Conservation (phyloP, 2,113 vertebrate genomes). For the Crypturellus undulatus region DNA sequence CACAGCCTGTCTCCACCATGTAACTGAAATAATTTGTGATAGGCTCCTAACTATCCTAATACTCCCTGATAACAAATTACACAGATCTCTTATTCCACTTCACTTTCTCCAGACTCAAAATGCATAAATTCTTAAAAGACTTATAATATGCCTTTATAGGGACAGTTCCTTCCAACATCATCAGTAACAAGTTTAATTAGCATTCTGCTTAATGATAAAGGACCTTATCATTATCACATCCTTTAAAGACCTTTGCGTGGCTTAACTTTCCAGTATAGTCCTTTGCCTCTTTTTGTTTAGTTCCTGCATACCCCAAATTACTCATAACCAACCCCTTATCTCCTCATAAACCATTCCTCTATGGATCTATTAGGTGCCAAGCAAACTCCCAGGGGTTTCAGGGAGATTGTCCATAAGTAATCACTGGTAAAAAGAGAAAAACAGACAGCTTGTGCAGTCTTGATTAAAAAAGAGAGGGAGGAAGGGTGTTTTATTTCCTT, state of each 20-base stretch:
- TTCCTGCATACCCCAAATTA: not conserved
- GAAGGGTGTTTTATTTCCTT: not conserved
- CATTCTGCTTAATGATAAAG: not conserved
- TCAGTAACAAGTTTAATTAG: not conserved
- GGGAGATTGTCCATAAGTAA: rapidly evolving
- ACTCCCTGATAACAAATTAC: not conserved
- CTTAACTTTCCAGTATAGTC: not conserved
- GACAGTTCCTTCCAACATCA: not conserved
- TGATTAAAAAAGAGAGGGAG: too few species aligned
- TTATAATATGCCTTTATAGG: not conserved
- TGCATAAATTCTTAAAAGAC: not conserved
- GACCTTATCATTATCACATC: not conserved
- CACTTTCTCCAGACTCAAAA: not conserved
- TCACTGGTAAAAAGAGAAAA: not conserved
- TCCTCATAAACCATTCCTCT: not conserved
- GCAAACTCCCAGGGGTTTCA: not conserved
- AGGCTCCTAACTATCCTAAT: not conserved
- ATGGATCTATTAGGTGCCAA: not conserved
- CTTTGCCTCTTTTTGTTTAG: not conserved
- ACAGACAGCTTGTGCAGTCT: not conserved
- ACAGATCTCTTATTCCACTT: not conserved
- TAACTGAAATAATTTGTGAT: rapidly evolving
- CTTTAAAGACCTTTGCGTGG: not conserved
- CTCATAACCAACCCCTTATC: not conserved
- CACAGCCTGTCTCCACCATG: not conserved